Conservation (phyloP, 1,140 invertebrate genomes). For the Amyelois transitella region DNA sequence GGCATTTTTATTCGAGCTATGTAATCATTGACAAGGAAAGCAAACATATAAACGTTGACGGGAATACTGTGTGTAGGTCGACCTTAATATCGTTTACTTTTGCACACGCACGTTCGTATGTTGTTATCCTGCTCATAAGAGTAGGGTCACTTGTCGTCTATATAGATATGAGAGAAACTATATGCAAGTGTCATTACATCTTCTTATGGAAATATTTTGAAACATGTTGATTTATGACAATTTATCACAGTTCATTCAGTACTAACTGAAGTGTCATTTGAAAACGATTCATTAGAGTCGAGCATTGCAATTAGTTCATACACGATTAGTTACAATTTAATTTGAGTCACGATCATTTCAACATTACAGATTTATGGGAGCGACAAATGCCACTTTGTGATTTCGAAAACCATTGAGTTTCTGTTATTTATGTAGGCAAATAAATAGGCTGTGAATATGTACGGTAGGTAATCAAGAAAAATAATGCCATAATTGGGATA, state of each 20-base stretch:
- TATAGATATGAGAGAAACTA: background rate
- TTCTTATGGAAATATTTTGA: too few relatives aligned
- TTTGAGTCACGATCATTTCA: background rate
- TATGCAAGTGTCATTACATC: background rate
- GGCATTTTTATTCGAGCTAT: background rate
- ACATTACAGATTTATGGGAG: background rate
- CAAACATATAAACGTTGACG: slow-evolving; percentile 16
- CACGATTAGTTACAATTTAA: background rate
- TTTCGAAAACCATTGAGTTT: too few relatives aligned
- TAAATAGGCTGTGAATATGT: too few relatives aligned
- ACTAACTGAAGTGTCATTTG: background rate
- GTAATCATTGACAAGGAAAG: slow-evolving; percentile 8
- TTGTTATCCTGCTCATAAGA: background rate
- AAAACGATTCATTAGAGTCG: background rate
- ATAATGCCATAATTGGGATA: too few relatives aligned
- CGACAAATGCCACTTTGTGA: background rate
- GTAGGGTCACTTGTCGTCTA: background rate
- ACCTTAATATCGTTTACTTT: slow-evolving; percentile 17
- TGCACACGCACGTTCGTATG: slow-evolving; percentile 15
- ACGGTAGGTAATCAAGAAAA: too few relatives aligned
- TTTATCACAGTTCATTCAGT: background rate
- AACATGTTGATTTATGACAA: background rate
- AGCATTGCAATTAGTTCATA: background rate
- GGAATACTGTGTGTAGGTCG: slow-evolving; percentile 5
- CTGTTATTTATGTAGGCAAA: too few relatives aligned